Conservation (phyloP, 2,113 vertebrate species). For the Bufo gargarizans region DNA sequence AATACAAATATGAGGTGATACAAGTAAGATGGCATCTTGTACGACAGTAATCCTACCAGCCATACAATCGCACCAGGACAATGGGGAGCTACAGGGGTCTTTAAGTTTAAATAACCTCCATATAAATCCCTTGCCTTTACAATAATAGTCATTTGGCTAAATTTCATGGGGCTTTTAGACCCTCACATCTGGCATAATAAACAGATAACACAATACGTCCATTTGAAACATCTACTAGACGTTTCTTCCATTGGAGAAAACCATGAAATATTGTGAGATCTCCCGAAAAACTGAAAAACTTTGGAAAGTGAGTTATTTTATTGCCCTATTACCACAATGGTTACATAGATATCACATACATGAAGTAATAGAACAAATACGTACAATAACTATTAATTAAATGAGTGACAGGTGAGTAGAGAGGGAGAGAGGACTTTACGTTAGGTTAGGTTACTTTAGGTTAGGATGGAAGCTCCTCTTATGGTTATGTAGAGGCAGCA, state of each 20-base stretch:
- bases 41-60: background rate
- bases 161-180: background rate
- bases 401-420: too few species aligned
- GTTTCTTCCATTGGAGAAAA: background rate
- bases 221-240: too few species aligned
- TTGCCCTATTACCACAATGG: too few species aligned
- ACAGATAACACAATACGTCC: background rate
- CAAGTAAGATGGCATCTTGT: background rate
- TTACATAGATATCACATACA: too few species aligned
- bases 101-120: background rate
- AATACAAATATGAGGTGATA: slow-evolving; percentile 66
- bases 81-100: background rate
- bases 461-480: too few species aligned
- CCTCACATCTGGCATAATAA: background rate
- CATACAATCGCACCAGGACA: background rate
- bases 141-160: background rate
- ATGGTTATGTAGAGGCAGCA: too few species aligned
- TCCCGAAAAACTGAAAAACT: background rate
- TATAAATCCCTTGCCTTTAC: background rate
- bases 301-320: too few species aligned
- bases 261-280: background rate
- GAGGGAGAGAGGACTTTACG: too few species aligned
- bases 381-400: too few species aligned
- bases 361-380: too few species aligned
- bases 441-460: too few species aligned